Percentiles rank a stretch among this genome's conserved stretches.
Evolutionary conservation across 2,797 vertebrate genomes (phyloP).

Genomic region (Scleropages formosus): DNA sequence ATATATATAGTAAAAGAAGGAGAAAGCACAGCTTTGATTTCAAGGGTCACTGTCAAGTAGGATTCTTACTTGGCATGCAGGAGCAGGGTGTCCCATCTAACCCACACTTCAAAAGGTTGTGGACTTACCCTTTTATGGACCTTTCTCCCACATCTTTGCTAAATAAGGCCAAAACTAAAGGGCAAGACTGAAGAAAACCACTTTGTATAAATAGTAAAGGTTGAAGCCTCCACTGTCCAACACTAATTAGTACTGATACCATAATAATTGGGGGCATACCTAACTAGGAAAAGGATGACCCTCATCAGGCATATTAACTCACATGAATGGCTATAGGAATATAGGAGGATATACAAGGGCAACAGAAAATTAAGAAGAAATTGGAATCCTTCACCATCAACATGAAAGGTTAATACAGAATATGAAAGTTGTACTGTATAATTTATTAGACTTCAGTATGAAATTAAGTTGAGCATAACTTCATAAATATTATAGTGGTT

Average conservation of each 20-base stretch:
- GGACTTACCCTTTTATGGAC: slow-evolving; percentile 43
- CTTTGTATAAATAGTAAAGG: slow-evolving; percentile 35
- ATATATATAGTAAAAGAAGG: background rate
- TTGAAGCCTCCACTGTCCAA: slow-evolving; percentile 24
- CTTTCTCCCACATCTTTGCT: slow-evolving; percentile 36
- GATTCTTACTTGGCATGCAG: no score
- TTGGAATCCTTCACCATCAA: background rate
- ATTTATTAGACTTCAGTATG: background rate
- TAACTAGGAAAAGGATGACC: slow-evolving; percentile 31
- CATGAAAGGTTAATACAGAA: background rate
- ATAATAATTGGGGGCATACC: slow-evolving; percentile 36
- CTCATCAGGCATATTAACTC: slow-evolving; percentile 39
- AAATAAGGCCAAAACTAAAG: slow-evolving; percentile 47
- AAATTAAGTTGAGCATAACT: background rate
- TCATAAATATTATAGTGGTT: no score
- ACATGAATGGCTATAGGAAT: slow-evolving; percentile 20
- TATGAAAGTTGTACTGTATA: no score
- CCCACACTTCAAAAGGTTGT: background rate
- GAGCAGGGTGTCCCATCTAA: background rate
- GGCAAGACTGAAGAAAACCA: slow-evolving; percentile 8
- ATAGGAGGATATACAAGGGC: background rate
- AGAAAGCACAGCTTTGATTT: background rate
- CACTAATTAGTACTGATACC: slow-evolving; percentile 36
- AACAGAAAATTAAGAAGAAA: background rate
- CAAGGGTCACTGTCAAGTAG: background rate